Evolutionary conservation across 1,140 invertebrate species (phyloP).

Genomic region (Cydia splendana): DNA sequence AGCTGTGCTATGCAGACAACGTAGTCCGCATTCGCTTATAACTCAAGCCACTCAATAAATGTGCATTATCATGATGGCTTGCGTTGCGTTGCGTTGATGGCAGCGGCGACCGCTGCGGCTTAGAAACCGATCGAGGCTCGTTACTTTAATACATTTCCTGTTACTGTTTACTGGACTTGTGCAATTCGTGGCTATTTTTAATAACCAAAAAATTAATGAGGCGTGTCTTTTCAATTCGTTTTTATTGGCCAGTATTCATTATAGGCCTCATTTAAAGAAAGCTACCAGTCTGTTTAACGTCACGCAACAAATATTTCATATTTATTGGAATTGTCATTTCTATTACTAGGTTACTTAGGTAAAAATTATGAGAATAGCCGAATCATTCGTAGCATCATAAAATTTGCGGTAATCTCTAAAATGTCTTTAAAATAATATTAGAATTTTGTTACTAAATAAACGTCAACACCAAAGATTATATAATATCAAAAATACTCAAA

Average conservation of each 20-base stretch:
- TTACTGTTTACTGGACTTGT: slow-evolving; percentile 42
- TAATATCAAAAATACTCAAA: neutral
- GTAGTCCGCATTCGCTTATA: slow-evolving; percentile 9
- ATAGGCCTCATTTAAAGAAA: neutral
- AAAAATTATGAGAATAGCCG: too few species aligned
- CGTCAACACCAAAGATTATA: neutral
- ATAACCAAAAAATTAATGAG: slow-evolving; percentile 35
- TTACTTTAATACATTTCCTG: slow-evolving; percentile 56
- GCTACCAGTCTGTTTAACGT: neutral
- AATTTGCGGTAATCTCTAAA: too few species aligned
- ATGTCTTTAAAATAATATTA: too few species aligned
- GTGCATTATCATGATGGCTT: slow-evolving; percentile 52
- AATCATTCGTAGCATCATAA: too few species aligned
- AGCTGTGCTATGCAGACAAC: slow-evolving; percentile 34
- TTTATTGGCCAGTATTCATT: neutral
- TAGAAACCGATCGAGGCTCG: slow-evolving; percentile 57
- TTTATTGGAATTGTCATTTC: too few species aligned
- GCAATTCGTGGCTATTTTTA: slow-evolving; percentile 42
- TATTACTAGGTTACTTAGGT: too few species aligned
- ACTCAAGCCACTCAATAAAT: slow-evolving; percentile 41
- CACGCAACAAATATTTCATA: neutral
- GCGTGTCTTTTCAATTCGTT: slow-evolving; percentile 25
- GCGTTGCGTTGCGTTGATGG: slow-evolving; percentile 42
- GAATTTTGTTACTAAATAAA: neutral
- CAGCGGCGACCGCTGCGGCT: slow-evolving; percentile 53